phyloP scores from a whole-genome alignment of 1,140 invertebrate genomes.

The Lepidurus arcticus region DNA sequence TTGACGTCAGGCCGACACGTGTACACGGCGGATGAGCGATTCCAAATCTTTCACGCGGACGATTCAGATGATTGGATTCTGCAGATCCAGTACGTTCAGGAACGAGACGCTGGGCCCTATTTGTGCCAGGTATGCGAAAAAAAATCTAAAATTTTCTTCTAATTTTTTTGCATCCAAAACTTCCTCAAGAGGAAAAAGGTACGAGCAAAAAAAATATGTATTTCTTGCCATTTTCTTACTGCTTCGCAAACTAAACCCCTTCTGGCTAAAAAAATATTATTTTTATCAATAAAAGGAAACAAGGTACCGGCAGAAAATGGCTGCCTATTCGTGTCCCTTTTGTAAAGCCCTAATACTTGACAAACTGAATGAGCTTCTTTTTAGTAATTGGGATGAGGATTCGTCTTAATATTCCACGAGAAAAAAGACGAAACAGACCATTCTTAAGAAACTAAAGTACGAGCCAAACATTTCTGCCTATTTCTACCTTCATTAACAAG shows the following conservation, averaged over 20 bases:
- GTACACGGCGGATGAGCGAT: conserved; percentile 86
- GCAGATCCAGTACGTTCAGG: conserved; percentile 78
- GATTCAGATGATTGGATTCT: conserved; percentile 76
- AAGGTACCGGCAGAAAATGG: too few relatives aligned
- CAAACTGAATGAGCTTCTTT: too few relatives aligned
- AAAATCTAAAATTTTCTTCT: neutral
- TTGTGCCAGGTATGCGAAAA: conserved; percentile 50
- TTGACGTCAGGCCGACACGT: conserved; percentile 73
- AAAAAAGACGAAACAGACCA: too few relatives aligned
- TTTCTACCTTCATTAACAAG: too few relatives aligned
- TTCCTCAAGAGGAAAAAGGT: neutral
- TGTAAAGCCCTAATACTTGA: too few relatives aligned
- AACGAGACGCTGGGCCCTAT: conserved; percentile 77
- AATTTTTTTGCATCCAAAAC: neutral
- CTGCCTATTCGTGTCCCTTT: too few relatives aligned
- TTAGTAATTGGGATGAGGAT: too few relatives aligned
- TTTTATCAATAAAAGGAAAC: too few relatives aligned
- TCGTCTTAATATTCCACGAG: too few relatives aligned
- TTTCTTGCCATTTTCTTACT: neutral
- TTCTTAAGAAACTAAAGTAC: too few relatives aligned
- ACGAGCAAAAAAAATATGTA: neutral
- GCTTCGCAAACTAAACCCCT: neutral
- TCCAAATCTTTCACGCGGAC: conserved; percentile 43
- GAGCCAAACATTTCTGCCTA: too few relatives aligned
- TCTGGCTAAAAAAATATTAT: too few relatives aligned